phyloP scores from a whole-genome alignment of 2,113 vertebrate species.

The Canis aureus region DNA sequence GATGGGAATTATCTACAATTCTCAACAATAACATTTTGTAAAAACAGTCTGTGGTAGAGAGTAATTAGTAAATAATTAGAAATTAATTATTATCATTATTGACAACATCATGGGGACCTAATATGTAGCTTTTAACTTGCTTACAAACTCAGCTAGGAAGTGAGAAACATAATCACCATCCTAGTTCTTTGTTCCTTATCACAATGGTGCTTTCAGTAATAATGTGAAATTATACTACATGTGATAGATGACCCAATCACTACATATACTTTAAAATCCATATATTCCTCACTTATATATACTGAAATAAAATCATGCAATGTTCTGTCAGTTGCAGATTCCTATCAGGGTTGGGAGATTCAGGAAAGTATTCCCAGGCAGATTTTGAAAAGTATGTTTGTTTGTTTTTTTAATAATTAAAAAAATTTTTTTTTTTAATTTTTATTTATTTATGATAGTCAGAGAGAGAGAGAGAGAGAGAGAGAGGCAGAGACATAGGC shows the following conservation, averaged over 20 bases:
- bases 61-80: constrained; percentile 28
- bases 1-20: background rate
- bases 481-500: too few species aligned
- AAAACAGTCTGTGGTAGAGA: background rate
- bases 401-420: too few species aligned
- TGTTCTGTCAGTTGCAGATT: background rate
- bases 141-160: background rate
- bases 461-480: too few species aligned
- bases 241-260: background rate
- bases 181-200: background rate
- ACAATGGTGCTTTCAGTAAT: background rate
- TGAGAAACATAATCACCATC: background rate
- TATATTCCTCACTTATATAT: background rate
- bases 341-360: constrained; percentile 19
- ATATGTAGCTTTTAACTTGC: background rate
- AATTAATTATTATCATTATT: constrained; percentile 8
- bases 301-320: constrained; percentile 13
- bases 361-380: background rate
- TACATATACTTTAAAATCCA: background rate
- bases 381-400: background rate
- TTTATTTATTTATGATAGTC: too few species aligned
- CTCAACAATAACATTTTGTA: constrained; percentile 24
- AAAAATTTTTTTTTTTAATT: too few species aligned
- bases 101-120: background rate
- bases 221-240: background rate